Percentiles rank a stretch among this genome's conserved stretches.
These are phyloP conservation scores for Hirudo medicinalis DNA, from an alignment of 1,140 invertebrate genomes.

Conservation along the genomic window DNA sequence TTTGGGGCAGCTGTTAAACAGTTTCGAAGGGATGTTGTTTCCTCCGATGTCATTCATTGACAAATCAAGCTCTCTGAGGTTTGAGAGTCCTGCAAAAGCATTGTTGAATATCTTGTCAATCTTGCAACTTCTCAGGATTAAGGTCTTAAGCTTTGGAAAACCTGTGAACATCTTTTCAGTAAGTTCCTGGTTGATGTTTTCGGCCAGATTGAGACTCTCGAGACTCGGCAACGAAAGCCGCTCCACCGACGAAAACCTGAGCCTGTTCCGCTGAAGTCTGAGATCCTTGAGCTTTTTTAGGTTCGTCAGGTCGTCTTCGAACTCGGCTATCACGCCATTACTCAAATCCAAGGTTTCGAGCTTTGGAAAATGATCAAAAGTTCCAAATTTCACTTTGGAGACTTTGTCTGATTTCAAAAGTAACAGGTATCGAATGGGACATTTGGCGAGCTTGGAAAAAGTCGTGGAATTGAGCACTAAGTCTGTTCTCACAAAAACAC, in stretches of 20 bases:
- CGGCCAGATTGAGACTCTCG: background rate
- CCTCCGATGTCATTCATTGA: constrained; percentile 2
- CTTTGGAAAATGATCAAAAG: background rate
- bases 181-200: background rate
- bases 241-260: background rate
- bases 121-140: background rate
- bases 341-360: constrained; percentile 10
- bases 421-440: background rate
- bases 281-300: background rate
- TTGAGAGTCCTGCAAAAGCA: background rate
- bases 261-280: background rate
- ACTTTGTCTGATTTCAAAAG: background rate
- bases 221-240: background rate
- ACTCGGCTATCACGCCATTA: background rate
- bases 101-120: background rate
- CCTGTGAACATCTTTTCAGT: background rate
- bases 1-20: background rate
- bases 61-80: background rate
- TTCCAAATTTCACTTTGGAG: background rate
- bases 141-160: background rate
- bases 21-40: background rate
- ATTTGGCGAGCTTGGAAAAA: background rate
- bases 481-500: background rate
- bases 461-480: background rate
- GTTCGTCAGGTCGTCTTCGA: background rate